Base-by-base conservation (phyloP, 2,113 vertebrate genomes). In the Salvator merianae region DNA sequence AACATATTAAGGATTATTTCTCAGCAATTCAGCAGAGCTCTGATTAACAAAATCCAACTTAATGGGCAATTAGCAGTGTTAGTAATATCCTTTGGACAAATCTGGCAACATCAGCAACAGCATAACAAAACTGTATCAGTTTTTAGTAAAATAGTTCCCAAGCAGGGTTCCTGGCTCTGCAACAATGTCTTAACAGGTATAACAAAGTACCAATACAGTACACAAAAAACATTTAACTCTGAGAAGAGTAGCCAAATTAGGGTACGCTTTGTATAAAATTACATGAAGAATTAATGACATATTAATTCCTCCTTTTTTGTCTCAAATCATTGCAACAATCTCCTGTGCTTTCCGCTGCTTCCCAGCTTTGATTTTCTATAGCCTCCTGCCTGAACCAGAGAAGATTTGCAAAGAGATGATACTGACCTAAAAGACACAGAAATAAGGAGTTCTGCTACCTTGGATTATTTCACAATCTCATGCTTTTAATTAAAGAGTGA, bases 121-220 rank as follows among this genome's bases (percentile, higher is more conserved):
- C 66, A 81, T 82, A 87, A 88, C 55, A 80, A 75, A 83, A 81
- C 47, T 38, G 80, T 80, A 94, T 92, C 90, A 92, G 88, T 93
- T 94, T 88, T 88, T 92, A 87, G 76, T 88, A 87, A 91, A 92
- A 92, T 63, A 84, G 81, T 89, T 91, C 90, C 89, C 88, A 73
- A 86, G 83, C 79, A 88, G 32, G 77, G 32, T 50, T 74, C 77
- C 89, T 53, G 38, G 38, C 91, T 95, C 88, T 85, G 86, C 89
- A 91, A 94, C 92, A 96, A 94, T 77, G 87, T 90, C 90, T 92
- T 94, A 91, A 59, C 84, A 91, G 0, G 95, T 93, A 95, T 94
- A 95, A 95, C 93, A 89, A 97, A 98, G 97, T 98, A 99, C 97
- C 97, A 97, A 96, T 94, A 59, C 16, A 18, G 14, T 59, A 97